Evolutionary conservation across 2,888 invertebrate species (phyloP), one percentile per base, ranked within the genome.

Genomic region (Tryphoninae sp.): DNA sequence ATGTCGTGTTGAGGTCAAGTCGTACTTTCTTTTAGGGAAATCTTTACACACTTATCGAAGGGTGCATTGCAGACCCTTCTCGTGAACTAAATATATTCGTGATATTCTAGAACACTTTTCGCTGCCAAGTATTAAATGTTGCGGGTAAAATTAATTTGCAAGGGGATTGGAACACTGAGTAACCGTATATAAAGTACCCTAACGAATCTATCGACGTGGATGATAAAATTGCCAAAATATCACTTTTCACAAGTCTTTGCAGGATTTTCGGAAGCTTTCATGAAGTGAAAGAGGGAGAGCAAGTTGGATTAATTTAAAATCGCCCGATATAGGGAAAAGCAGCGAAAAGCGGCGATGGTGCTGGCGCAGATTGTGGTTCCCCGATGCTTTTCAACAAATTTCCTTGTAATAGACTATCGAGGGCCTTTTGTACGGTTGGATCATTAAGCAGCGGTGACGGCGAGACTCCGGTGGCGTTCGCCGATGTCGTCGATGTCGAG

Each of bases 371-470:
- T 76, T 89, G 89, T 42, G 89, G 89, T 82, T 91, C 91, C 67
- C 92, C 91, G 78, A 93, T 93, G 86, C 89, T 93, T 90, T 94
- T 94, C 84, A 94, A 92, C 89, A 94, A 93, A 86, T 94, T 94
- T 26, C 94, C 94, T 85, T 93, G 93, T 61, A 94, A 91, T 53
- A 94, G 92, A 79, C 95, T 96, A 89, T 97, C 96, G 71, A 97
- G 92, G 0, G 97, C 96, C 91, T 95, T 96, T 92, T 96, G 95
- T 11, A 97, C 95, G 1, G 95, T 95, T 0, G 96, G 95, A 90
- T 97, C 96, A 81, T 95, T 95, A 22, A 97, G 92, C n/a, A 97
- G 91, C 13, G 94, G 93, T 53, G 94, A 91, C 85, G 94, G 92
- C 80, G 92, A 90, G 77, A 93, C 89, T 83, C 88, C 88, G 8